Base-by-base conservation (phyloP, 2,113 vertebrate species). In the Actenoides hombroni region DNA sequence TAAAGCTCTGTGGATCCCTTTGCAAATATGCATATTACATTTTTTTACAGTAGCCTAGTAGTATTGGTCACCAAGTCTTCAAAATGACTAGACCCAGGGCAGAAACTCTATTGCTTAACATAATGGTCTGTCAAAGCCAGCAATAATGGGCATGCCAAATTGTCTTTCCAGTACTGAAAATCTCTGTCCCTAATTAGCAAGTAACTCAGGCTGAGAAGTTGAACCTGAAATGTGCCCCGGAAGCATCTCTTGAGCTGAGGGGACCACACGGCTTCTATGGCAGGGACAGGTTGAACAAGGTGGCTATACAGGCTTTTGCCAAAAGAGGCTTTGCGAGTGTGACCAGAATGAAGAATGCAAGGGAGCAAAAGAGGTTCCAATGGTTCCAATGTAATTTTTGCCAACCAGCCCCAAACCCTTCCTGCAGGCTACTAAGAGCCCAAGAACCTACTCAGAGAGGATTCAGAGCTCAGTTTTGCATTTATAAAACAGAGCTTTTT, bases 341-440 rank as follows among this genome's bases (percentile, higher is more conserved):
- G 9, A 11, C 10, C 2, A 4, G 57, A 88, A 82, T 13, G 25
- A 44, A 29, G 42, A 75, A 9, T 0, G 0, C 0, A 1, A 81
- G 26, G 19, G 19, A 74, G 5, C 10, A 5, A 33, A 70, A 67
- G 5, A n/a, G 4, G 9, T 29, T 44, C 4, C 0, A 2, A 16
- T n/a, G 4, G 9, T 29, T 44, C 4, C 0, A 2, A 16, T n/a
- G 5, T 7, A 3, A 5, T 53, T 76, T 64, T 69, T 28, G 16
- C 1, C 3, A 88, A 57, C 13, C 46, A 61, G 4, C 42, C 54
- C 19, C 31, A 70, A 83, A 31, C 8, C 6, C 13, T 54, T 11
- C 11, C 20, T 40, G 16, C 2, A 28, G 44, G 7, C 12, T 61
- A 29, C 53, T 57, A 29, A 76, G 12, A 60, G 35, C 6, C 3